Evolutionary conservation across 1,140 invertebrate genomes (phyloP).

Genomic region (Ostrea denselamellosa): DNA sequence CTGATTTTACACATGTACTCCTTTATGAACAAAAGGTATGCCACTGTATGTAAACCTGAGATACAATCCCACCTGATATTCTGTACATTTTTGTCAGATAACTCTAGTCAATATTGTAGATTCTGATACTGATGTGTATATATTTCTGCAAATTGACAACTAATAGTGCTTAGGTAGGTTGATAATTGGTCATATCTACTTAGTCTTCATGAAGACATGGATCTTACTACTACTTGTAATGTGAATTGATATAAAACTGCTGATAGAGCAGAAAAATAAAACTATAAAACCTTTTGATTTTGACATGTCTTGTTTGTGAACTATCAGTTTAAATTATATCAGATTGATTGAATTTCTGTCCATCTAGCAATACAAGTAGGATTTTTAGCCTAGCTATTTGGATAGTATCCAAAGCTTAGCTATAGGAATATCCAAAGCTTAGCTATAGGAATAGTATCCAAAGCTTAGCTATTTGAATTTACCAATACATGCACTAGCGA

Average conservation of each 20-base stretch:
- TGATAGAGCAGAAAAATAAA: conserved; percentile 26
- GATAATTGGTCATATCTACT: conserved; percentile 8
- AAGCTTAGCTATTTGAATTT: too few species aligned
- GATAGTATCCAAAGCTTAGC: too few species aligned
- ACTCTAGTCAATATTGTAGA: conserved; percentile 30
- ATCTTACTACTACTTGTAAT: conserved; percentile 26
- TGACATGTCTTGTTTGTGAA: not conserved
- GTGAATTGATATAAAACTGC: conserved; percentile 24
- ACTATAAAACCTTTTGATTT: conserved; percentile 1
- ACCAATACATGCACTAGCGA: too few species aligned
- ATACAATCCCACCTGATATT: not conserved
- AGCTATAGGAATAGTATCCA: too few species aligned
- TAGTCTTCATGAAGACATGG: conserved; percentile 8
- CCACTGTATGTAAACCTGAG: not conserved
- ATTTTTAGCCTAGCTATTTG: too few species aligned
- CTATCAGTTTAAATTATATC: not conserved
- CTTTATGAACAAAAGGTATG: not conserved
- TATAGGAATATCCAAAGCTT: too few species aligned
- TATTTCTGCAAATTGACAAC: conserved; percentile 9
- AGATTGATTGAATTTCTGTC: too few species aligned
- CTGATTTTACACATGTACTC: not conserved
- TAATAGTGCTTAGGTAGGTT: conserved; percentile 33
- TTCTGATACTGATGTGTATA: not conserved
- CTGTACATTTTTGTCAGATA: not conserved
- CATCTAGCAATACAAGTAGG: too few species aligned